Evolutionary conservation across 2,888 invertebrate species (phyloP).

Genomic region (Cerastis rubricosa): DNA sequence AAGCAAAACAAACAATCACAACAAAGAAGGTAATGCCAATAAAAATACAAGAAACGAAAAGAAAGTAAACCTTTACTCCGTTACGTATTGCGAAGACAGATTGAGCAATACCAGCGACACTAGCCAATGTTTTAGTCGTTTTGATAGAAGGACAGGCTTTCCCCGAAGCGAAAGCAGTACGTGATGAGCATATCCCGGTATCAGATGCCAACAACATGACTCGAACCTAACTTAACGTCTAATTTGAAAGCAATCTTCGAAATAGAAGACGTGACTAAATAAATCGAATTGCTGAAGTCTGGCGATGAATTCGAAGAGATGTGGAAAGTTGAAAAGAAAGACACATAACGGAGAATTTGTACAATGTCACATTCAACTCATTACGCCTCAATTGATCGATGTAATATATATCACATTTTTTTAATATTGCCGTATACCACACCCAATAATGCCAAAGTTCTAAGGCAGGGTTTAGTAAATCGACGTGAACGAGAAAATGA

Average conservation of each 20-base stretch:
- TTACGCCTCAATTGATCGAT: neutral
- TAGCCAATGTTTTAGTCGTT: conserved; percentile 57
- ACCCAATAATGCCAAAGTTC: neutral
- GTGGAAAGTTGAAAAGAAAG: conserved; percentile 55
- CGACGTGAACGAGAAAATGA: conserved; percentile 8
- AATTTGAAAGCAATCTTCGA: conserved; percentile 77
- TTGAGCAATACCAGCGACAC: conserved; percentile 44
- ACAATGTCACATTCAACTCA: neutral
- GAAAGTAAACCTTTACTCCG: conserved; percentile 40
- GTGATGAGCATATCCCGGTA: conserved; percentile 80
- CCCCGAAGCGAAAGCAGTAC: conserved; percentile 82
- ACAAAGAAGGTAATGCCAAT: conserved; percentile 15
- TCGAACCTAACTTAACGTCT: conserved; percentile 66
- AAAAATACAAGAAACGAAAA: conserved; percentile 28
- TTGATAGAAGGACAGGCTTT: conserved; percentile 68
- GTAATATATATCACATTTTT: neutral
- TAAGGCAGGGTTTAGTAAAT: neutral
- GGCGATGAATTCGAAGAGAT: conserved; percentile 56
- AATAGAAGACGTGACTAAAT: conserved; percentile 78
- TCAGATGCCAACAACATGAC: conserved; percentile 60
- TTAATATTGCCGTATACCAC: neutral
- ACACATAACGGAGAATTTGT: neutral
- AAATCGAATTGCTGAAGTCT: conserved; percentile 66
- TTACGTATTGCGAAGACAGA: conserved; percentile 42
- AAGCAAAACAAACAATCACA: neutral